phyloP scores from a whole-genome alignment of 2,797 vertebrate species.

The Pithecia hirsuta region DNA sequence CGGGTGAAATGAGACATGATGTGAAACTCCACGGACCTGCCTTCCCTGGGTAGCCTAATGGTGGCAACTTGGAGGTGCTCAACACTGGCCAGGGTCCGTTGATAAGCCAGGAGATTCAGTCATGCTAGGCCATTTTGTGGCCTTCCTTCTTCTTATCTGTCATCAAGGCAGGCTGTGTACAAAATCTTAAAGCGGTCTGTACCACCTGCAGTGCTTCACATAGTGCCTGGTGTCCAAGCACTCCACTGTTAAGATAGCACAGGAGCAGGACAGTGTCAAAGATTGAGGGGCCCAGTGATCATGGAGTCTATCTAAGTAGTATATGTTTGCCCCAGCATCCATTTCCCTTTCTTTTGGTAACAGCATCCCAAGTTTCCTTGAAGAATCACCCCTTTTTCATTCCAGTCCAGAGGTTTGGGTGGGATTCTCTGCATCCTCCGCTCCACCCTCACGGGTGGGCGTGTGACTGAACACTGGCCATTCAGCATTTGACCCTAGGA shows the following conservation, averaged over 20 bases:
- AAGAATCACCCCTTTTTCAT: not conserved
- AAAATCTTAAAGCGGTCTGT: not conserved
- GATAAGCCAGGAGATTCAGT: not conserved
- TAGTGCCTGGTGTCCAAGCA: not conserved
- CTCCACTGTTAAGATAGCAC: rapidly evolving
- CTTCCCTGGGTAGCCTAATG: not conserved
- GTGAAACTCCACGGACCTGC: not conserved
- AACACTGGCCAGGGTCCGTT: not conserved
- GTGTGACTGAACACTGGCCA: not conserved
- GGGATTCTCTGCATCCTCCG: not conserved
- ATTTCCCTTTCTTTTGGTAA: not conserved
- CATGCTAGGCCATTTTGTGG: not conserved
- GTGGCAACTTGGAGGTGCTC: not conserved
- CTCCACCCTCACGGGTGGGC: rapidly evolving
- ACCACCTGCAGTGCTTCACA: not conserved
- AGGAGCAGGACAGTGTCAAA: not conserved
- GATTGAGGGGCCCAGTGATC: rapidly evolving
- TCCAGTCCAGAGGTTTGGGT: not conserved
- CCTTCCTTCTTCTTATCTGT: not conserved
- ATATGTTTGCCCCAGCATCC: not conserved
- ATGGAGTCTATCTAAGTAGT: not conserved
- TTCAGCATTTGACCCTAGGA: not conserved
- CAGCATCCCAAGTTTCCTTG: not conserved
- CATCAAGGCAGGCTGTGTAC: not conserved
- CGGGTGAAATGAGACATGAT: slow-evolving; percentile 22